Evolutionary conservation across 2,888 invertebrate species (phyloP).

Genomic region (Pediacus dermestoides): DNA sequence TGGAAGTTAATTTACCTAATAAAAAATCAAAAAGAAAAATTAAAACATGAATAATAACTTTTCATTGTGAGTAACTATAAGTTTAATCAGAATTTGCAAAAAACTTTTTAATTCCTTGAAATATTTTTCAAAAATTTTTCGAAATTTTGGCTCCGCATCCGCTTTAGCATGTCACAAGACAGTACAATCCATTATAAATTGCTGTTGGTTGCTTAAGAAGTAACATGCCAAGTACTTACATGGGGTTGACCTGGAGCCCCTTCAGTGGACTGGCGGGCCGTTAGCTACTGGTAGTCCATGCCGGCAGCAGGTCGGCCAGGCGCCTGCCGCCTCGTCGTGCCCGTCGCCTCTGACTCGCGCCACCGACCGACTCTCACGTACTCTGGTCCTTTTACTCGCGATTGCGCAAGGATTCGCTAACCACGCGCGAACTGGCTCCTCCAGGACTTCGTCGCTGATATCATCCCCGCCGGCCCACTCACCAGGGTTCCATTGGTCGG

Average conservation of each 20-base stretch:
- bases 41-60: too few relatives aligned
- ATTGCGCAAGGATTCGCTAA: constrained; percentile 42
- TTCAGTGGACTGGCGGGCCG: constrained; percentile 41
- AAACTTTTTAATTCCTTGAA: too few relatives aligned
- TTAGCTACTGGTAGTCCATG: constrained; percentile 41
- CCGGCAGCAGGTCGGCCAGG: constrained; percentile 41
- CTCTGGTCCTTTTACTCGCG: constrained; percentile 32
- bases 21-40: too few relatives aligned
- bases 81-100: too few relatives aligned
- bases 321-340: constrained; percentile 49
- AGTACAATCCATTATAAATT: too few relatives aligned
- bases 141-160: too few relatives aligned
- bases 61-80: too few relatives aligned
- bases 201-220: too few relatives aligned
- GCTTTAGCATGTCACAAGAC: too few relatives aligned
- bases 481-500: constrained; percentile 39
- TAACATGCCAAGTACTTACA: constrained; percentile 37
- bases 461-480: constrained; percentile 44
- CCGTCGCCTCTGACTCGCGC: constrained; percentile 47
- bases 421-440: constrained; percentile 43
- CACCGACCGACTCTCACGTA: constrained; percentile 31
- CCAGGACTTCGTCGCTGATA: constrained; percentile 38
- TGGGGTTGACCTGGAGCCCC: constrained; percentile 40
- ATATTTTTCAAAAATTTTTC: too few relatives aligned
- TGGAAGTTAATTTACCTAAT: too few relatives aligned